These are phyloP conservation scores for Lutjanus erythropterus DNA, from an alignment of 2,113 vertebrate species.

Conservation along the genomic window DNA sequence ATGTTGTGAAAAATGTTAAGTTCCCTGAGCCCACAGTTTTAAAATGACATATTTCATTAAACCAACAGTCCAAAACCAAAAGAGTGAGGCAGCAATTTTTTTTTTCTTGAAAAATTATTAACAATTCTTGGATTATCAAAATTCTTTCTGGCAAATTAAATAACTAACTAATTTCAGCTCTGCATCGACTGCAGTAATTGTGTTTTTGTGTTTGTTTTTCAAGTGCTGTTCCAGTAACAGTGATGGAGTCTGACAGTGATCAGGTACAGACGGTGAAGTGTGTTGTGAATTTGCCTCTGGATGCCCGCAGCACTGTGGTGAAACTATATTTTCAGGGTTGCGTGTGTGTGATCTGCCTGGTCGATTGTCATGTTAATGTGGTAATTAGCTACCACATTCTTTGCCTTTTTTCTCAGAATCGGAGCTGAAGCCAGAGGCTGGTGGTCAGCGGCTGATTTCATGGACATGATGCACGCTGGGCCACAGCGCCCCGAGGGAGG, in stretches of 20 bases:
- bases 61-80: neutral
- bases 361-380: conserved; percentile 36
- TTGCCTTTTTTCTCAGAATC: conserved; percentile 33
- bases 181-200: neutral
- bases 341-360: conserved; percentile 26
- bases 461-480: conserved; percentile 31
- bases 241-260: neutral
- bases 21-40: neutral
- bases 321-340: conserved; percentile 5
- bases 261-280: neutral
- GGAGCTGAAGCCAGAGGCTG: conserved; percentile 19
- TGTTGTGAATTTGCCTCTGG: neutral
- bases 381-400: conserved; percentile 56
- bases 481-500: conserved; percentile 19
- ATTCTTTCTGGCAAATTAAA: neutral
- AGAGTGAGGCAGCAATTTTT: neutral
- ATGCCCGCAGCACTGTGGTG: neutral
- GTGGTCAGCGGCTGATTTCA: conserved; percentile 39
- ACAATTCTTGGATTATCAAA: neutral
- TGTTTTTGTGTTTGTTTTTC: neutral
- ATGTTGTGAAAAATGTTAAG: neutral
- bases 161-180: neutral
- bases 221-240: neutral
- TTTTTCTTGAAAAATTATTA: neutral
- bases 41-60: neutral